These are phyloP conservation scores for Clitarchus hookeri DNA, from an alignment of 2,888 invertebrate genomes.

Conservation along the genomic window DNA sequence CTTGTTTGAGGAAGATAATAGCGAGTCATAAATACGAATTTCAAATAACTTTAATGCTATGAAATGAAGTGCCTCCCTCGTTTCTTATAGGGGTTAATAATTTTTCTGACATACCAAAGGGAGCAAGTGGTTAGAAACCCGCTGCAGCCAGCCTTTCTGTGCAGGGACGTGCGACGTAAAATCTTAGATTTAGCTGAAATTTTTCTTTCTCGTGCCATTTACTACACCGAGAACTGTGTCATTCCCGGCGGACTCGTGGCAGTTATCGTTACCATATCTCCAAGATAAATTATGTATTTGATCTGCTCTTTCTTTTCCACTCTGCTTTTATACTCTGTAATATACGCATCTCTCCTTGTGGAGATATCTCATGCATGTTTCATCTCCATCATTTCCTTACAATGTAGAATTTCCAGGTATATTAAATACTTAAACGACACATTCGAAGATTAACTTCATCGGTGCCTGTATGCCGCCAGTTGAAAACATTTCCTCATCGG, in stretches of 20 bases:
- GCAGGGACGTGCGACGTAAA: too few species aligned
- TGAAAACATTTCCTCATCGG: neutral
- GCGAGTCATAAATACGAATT: too few species aligned
- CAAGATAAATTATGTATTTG: neutral
- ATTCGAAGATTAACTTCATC: neutral
- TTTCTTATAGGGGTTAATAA: too few species aligned
- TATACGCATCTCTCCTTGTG: neutral
- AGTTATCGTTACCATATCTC: neutral
- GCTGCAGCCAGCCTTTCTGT: too few species aligned
- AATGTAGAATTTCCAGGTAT: neutral
- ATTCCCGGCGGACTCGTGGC: neutral
- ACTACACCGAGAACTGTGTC: neutral
- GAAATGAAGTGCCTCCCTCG: too few species aligned
- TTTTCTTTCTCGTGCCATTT: neutral
- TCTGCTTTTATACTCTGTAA: neutral
- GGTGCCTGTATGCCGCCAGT: neutral
- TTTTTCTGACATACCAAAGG: too few species aligned
- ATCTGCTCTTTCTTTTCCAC: neutral
- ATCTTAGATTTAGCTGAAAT: too few species aligned
- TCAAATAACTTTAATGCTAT: too few species aligned
- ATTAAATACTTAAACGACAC: neutral
- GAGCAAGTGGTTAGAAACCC: too few species aligned
- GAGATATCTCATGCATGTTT: neutral
- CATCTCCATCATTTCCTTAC: neutral
- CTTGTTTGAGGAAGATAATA: too few species aligned